These are phyloP conservation scores for Cryptus viduatorius DNA, from an alignment of 2,888 invertebrate species.

Conservation along the genomic window DNA sequence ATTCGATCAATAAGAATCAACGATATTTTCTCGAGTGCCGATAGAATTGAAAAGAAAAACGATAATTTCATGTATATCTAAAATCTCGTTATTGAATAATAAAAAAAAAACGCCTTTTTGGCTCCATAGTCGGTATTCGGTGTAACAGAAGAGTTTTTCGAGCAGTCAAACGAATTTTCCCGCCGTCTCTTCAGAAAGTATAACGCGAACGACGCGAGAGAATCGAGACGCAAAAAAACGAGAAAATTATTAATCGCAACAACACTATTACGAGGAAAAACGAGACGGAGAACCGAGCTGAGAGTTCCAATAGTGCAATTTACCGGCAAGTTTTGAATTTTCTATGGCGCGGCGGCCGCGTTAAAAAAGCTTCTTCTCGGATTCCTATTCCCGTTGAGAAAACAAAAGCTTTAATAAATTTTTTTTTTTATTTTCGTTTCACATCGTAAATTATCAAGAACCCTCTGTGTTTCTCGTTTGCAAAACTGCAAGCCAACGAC, in stretches of 20 bases:
- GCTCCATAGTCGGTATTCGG: no score
- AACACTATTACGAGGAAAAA: constrained; percentile 45
- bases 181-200: no score
- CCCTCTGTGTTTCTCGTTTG: constrained; percentile 44
- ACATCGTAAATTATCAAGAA: constrained; percentile 70
- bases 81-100: no score
- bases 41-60: neutral
- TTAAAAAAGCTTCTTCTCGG: neutral
- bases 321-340: constrained; percentile 36
- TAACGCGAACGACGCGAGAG: neutral
- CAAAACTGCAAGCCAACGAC: constrained; percentile 17
- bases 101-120: no score
- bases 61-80: constrained; percentile 19
- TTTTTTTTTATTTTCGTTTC: constrained; percentile 54
- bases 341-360: constrained; percentile 10
- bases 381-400: neutral
- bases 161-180: no score
- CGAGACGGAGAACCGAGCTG: neutral
- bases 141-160: no score
- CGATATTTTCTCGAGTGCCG: constrained; percentile 9
- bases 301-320: constrained; percentile 37
- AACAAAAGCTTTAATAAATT: neutral
- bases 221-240: constrained; percentile 39
- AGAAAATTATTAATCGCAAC: constrained; percentile 56
- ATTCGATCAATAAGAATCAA: constrained; percentile 10